Evolutionary conservation across 2,888 invertebrate genomes (phyloP), one percentile per base, ranked within the genome.

Genomic region (Seira sanloemensis): DNA sequence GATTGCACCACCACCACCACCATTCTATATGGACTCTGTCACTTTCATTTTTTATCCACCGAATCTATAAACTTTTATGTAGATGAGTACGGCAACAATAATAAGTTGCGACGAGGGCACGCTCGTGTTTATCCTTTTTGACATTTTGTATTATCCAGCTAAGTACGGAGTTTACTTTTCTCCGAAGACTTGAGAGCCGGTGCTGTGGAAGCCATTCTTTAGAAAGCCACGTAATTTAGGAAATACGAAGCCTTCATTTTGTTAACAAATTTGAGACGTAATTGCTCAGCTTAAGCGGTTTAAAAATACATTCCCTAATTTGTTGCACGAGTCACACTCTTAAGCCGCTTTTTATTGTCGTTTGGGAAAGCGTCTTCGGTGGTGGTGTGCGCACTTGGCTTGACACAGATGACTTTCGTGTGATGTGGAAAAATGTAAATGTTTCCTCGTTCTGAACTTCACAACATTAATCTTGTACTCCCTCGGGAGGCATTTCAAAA

Each of bases 1-100:
- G 79, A 82, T 82, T 77, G 77, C 26, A 82, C 9, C 62, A 62
- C 62, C 62, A 62, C n/a, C n/a, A n/a, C n/a, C n/a, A n/a, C n/a
- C n/a, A n/a, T n/a, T n/a, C n/a, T 62, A 72, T 72, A 76, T 58
- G 37, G 54, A 54, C 16, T 62, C 19, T 62, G 62, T 23, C 62
- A 62, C 21, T n/a, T 62, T 7, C 12, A 62, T 62, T 62, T 62
- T 62, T 62, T 62, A 2, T 2, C 21, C 21, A 50, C n/a, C 21
- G 21, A 62, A 62, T 62, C 21, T 62, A n/a, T 62, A 62, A 9
- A 62, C n/a, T n/a, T n/a, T n/a, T n/a, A 62, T 50, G 50, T n/a
- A 50, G n/a, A 62, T 62, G 12, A 1, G n/a, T 62, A 62, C 62
- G n/a, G 21, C 19, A 62, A 62, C 5, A 62, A 62, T 62, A 2